These are phyloP conservation scores for Numenius arquata DNA, from an alignment of 2,113 vertebrate genomes.

Conservation along the genomic window DNA sequence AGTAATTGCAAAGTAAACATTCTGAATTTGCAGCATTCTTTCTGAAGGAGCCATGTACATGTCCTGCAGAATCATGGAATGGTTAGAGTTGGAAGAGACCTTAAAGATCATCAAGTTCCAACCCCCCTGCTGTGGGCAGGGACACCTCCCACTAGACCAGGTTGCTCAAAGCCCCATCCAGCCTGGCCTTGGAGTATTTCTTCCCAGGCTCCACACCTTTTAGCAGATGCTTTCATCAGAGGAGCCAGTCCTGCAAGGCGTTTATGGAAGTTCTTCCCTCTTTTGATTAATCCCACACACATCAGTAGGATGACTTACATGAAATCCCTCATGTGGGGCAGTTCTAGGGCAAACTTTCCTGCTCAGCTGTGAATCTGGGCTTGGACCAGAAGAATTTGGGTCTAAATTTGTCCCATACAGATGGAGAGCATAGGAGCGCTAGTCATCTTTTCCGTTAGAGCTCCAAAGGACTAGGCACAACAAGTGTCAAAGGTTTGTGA, in stretches of 20 bases:
- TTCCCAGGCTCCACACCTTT: background rate
- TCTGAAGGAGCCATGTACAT: background rate
- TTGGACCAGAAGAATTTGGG: background rate
- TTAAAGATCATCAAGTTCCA: too few species aligned
- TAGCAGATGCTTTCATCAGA: background rate
- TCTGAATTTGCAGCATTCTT: background rate
- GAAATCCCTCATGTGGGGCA: background rate
- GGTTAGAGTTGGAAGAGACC: too few species aligned
- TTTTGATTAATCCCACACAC: background rate
- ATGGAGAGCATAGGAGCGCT: background rate
- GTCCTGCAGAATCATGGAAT: background rate
- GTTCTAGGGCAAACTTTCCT: background rate
- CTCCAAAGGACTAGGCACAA: background rate
- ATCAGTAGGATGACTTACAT: background rate
- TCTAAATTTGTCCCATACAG: background rate
- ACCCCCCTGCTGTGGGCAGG: too few species aligned
- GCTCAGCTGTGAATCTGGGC: background rate
- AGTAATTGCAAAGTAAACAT: background rate
- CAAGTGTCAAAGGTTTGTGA: background rate
- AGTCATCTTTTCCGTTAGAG: background rate
- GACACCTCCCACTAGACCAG: too few species aligned
- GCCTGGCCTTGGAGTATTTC: background rate
- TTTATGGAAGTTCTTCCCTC: background rate
- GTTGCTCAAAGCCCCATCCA: too few species aligned
- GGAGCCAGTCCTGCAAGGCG: background rate